A percentile compares a stretch with the other conserved stretches of the same genome.
Conservation (phyloP, 1,140 invertebrate genomes). For the Aphis craccivora region DNA sequence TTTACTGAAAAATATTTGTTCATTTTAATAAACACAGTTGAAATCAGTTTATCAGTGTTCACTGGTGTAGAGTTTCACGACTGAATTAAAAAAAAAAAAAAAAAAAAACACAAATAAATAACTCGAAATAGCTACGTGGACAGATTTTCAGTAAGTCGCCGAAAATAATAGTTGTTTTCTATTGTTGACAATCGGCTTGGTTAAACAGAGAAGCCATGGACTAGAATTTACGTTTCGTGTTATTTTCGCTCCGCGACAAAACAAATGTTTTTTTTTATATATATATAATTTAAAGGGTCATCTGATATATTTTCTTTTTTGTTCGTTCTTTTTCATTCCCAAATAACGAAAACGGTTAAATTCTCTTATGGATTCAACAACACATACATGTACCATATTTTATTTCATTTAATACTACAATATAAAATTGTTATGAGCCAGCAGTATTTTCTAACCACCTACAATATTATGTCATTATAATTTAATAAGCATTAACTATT, state of each 20-base stretch:
- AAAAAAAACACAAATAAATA: neutral
- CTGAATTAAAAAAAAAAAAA: neutral
- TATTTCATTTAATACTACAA: neutral
- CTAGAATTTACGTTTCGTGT: neutral
- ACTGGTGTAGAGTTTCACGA: neutral
- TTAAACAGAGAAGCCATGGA: neutral
- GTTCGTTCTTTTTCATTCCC: neutral
- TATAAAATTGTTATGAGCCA: neutral
- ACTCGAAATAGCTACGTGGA: neutral
- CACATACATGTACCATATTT: neutral
- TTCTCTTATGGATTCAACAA: neutral
- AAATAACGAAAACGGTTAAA: neutral
- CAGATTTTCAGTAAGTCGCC: neutral
- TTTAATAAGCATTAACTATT: neutral
- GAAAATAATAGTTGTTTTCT: slow-evolving; percentile 4
- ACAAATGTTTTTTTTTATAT: neutral
- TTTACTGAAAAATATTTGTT: neutral
- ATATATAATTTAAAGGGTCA: slow-evolving; percentile 11
- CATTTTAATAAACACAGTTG: neutral
- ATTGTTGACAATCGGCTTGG: neutral
- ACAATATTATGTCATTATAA: neutral
- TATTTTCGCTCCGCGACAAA: neutral
- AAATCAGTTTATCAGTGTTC: neutral
- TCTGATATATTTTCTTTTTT: neutral
- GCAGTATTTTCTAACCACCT: neutral